Percentiles rank a stretch among this genome's conserved stretches.
phyloP scores from a whole-genome alignment of 2,888 invertebrate species.

The Leptinotarsa rubiginosa region DNA sequence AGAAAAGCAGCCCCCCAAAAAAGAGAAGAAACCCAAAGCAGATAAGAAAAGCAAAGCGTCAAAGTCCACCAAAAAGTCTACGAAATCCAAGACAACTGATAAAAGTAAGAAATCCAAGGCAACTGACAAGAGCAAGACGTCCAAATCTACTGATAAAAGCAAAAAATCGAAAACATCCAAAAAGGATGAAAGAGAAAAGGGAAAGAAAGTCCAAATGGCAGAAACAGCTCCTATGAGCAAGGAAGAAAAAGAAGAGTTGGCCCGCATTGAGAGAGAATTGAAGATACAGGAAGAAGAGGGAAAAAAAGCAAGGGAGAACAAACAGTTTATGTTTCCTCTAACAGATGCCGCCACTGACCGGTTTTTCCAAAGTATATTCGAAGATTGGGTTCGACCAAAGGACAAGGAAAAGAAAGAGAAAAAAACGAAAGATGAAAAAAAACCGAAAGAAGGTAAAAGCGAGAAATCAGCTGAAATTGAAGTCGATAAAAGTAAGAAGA shows the following conservation, averaged over 20 bases:
- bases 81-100: constrained; percentile 40
- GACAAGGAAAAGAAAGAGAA: constrained; percentile 32
- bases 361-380: constrained; percentile 60
- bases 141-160: constrained; percentile 17
- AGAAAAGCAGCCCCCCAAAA: constrained; percentile 42
- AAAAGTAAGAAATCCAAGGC: constrained; percentile 44
- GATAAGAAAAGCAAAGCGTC: background rate
- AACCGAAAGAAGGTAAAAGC: constrained; percentile 23
- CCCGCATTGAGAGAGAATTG: constrained; percentile 53
- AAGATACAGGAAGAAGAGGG: constrained; percentile 53
- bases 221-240: constrained; percentile 42
- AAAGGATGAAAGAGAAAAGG: constrained; percentile 50
- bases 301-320: constrained; percentile 56
- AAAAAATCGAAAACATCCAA: constrained; percentile 43
- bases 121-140: background rate
- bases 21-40: constrained; percentile 43
- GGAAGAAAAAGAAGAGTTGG: constrained; percentile 56
- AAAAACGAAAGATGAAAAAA: constrained; percentile 28
- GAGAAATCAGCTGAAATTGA: constrained; percentile 27
- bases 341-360: constrained; percentile 60
- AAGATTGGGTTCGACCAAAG: constrained; percentile 56
- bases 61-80: constrained; percentile 17
- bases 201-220: constrained; percentile 33
- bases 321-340: constrained; percentile 61
- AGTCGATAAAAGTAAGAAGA: constrained; percentile 13